These are phyloP conservation scores for Xiphorhynchus erythropygius DNA, from an alignment of 2,797 vertebrate genomes.

Conservation along the genomic window DNA sequence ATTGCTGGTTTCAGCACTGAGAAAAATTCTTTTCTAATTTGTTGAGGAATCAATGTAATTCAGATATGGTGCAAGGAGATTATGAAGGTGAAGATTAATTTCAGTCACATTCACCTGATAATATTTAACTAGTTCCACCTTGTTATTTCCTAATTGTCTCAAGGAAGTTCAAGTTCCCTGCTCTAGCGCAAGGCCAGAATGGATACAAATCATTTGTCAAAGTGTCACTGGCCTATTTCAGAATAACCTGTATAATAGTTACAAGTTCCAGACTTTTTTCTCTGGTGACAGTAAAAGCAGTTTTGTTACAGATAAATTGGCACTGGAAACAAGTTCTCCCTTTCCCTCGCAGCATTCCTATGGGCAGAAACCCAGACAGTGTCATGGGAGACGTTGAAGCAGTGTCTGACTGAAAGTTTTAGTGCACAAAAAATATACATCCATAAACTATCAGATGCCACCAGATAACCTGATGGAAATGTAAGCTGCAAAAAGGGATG, in stretches of 20 bases:
- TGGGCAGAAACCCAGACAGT: neutral
- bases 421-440: neutral
- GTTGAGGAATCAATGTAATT: neutral
- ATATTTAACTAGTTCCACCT: neutral
- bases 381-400: neutral
- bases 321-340: neutral
- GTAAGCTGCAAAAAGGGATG: neutral
- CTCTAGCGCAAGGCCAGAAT: neutral
- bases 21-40: neutral
- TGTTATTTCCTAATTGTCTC: neutral
- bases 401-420: neutral
- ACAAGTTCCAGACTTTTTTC: neutral
- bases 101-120: neutral
- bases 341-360: neutral
- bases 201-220: conserved; percentile 1
- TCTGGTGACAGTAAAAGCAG: neutral
- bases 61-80: neutral
- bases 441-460: neutral
- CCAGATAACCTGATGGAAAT: neutral
- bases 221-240: neutral
- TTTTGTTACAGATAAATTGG: conserved; percentile 11
- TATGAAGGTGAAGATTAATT: neutral
- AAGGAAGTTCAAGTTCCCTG: neutral
- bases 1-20: neutral
- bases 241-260: neutral